Evolutionary conservation across 30 jellyfish, hydroid and myxozoan species (phyloP).

Genomic region (Aurelia aurita complex sp. Pacific): DNA sequence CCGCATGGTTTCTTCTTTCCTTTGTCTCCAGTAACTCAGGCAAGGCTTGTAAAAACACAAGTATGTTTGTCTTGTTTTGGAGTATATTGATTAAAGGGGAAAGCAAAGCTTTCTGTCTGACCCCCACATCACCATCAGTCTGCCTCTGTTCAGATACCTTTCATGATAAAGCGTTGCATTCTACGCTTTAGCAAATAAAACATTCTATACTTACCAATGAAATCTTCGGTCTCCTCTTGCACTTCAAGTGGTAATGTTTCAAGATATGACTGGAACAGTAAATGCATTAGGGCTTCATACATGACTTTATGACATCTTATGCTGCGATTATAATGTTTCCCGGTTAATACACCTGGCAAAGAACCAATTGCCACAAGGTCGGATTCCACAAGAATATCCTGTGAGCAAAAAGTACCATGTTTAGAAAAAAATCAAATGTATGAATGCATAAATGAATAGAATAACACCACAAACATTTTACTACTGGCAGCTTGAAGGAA

Average conservation of each 20-base stretch:
- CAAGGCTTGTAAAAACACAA: background rate
- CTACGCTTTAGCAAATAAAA: background rate
- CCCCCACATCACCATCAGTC: background rate
- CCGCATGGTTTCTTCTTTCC: background rate
- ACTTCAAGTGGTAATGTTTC: background rate
- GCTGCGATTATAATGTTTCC: slow-evolving; percentile 60
- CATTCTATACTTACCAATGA: slow-evolving; percentile 6
- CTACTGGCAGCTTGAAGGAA: background rate
- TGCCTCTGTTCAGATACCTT: background rate
- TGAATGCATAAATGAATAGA: background rate
- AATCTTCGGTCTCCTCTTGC: slow-evolving; percentile 16
- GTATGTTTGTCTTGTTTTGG: background rate
- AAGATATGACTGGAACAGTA: slow-evolving; percentile 31
- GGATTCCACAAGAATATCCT: slow-evolving; percentile 39
- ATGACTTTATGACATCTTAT: slow-evolving; percentile 34
- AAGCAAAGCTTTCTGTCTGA: background rate
- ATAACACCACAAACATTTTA: background rate
- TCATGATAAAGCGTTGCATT: background rate
- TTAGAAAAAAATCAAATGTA: background rate
- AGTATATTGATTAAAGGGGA: background rate
- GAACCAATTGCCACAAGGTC: slow-evolving; percentile 52
- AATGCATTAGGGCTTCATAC: slow-evolving; percentile 41
- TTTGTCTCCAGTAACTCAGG: slow-evolving; percentile 9
- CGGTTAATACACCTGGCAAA: slow-evolving; percentile 16
- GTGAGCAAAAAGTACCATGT: background rate